Evolutionary conservation across 2,113 vertebrate species (phyloP), one percentile per base, ranked within the genome.

Genomic region (Cinclus mexicanus): DNA sequence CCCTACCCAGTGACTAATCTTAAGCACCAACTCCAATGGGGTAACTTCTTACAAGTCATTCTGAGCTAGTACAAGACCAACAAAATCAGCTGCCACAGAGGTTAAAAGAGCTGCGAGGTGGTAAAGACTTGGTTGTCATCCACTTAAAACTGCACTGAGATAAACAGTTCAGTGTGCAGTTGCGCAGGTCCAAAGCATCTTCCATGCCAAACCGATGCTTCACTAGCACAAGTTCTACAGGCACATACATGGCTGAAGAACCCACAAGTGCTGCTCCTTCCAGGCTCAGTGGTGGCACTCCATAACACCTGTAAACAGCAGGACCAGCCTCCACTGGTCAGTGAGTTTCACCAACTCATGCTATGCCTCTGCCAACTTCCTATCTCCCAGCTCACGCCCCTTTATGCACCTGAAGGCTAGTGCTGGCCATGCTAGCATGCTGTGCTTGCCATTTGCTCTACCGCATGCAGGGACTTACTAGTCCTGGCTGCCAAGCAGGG

Each of bases 401-500:
- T 37, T 35, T 22, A 26, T 6, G 42, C 25, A 80, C 39, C 41
- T 49, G n/a, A 80, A 69, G 83, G 39, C 59, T 77, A 87, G 55
- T 14, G 46, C 60, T 78, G 70, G 59, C 72, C 60, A 26, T 1
- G 16, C 11, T 67, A 61, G 65, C 63, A 60, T 4, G 14, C 24
- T 75, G 46, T 8, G 1, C 67, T 76, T 65, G 82, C 47, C 42
- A 6, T 42, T 42, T 64, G 26, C 59, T 56, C 44, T 81, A 87
- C 50, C 75, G 83, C 5, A 0, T 0, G 0, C 56, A 65, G 79
- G 26, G 52, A 39, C 83, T 83, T 77, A 85, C 57, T 88, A 79
- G 59, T n/a, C 28, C 56, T 31, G 44, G 28, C 87, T 81, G 85
- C 87, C 91, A 83, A 86, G 63, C 42, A 55, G 41, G 31, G n/a